phyloP scores from a whole-genome alignment of 2,797 vertebrate species.

The Premnoplex brunnescens region DNA sequence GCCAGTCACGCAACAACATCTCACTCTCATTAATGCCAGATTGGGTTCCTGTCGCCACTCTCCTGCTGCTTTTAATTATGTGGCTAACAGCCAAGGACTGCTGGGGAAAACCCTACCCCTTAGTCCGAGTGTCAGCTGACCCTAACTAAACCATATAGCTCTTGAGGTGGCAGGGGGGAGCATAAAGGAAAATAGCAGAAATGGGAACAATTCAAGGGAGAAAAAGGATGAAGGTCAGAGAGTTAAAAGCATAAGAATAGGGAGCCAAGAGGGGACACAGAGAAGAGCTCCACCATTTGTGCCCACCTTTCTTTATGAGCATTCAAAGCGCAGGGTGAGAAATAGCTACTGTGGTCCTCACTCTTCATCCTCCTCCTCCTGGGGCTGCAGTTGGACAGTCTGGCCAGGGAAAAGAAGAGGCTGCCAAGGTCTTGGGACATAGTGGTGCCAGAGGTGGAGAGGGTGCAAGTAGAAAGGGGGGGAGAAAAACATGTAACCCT shows the following conservation, averaged over 20 bases:
- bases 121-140: not conserved
- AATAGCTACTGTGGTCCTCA: not conserved
- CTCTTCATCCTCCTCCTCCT: not conserved
- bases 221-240: not conserved
- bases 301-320: not conserved
- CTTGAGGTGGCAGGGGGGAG: not conserved
- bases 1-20: not conserved
- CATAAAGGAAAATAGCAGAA: not conserved
- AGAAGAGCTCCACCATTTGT: not conserved
- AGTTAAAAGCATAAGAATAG: not conserved
- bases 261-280: not conserved
- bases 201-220: not conserved
- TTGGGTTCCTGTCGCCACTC: not conserved
- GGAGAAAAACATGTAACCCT: not conserved
- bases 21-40: constrained; percentile 10
- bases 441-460: not conserved
- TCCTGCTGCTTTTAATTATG: not conserved
- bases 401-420: not conserved
- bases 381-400: not conserved
- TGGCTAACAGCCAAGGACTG: not conserved
- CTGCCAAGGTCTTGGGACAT: not conserved
- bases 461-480: not conserved
- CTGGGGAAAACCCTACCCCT: constrained; percentile 45
- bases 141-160: not conserved
- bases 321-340: not conserved